A percentile compares a stretch with the other conserved stretches of the same genome.
Evolutionary conservation across 1,140 invertebrate genomes (phyloP).

Genomic region (Idris sp.): DNA sequence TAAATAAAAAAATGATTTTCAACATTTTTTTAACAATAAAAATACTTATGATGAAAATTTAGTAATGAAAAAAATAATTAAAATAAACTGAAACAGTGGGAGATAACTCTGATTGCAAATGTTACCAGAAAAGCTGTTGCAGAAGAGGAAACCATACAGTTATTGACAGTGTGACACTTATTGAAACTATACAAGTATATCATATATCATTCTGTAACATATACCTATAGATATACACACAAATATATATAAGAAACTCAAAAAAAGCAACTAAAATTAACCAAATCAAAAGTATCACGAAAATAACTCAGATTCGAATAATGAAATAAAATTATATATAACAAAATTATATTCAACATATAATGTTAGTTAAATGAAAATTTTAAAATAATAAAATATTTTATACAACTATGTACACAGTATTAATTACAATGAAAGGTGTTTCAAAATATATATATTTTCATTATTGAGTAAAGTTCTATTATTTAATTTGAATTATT

Average conservation of each 20-base stretch:
- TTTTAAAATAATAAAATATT: no score
- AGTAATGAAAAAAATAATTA: no score
- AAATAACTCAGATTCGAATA: conserved; percentile 41
- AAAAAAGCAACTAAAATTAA: conserved; percentile 15
- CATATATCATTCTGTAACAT: conserved; percentile 2
- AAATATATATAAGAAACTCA: conserved; percentile 10
- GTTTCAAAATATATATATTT: conserved; percentile 21
- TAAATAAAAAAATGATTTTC: no score
- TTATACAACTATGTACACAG: no score
- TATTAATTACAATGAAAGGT: no score
- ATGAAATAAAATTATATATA: conserved; percentile 14
- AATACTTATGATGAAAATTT: no score
- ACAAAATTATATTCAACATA: conserved; percentile 4
- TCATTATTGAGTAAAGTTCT: no score
- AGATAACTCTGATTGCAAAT: conserved; percentile 52
- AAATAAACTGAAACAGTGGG: no score
- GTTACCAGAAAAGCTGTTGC: conserved; percentile 56
- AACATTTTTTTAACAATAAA: no score
- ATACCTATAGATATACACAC: conserved; percentile 14
- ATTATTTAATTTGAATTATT: no score
- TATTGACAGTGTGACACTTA: conserved; percentile 61
- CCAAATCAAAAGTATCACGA: conserved; percentile 48
- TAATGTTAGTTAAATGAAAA: conserved; percentile 1
- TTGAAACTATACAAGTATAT: conserved; percentile 18
- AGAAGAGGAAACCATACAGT: conserved; percentile 57